phyloP scores from a whole-genome alignment of 1,140 invertebrate genomes.

The Chironomus tepperi region DNA sequence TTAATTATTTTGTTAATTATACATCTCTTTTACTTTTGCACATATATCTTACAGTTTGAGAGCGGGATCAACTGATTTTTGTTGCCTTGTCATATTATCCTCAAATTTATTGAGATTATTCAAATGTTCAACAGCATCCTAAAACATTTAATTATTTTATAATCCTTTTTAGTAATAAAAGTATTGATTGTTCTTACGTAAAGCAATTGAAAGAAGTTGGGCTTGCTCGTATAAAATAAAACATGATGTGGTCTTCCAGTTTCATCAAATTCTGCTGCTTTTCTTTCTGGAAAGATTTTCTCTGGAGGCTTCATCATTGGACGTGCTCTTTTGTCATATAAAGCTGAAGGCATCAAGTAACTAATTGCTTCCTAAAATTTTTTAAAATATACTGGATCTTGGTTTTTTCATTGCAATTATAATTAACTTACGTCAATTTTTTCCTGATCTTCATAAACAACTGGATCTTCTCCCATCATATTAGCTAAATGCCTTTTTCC shows the following conservation, averaged over 20 bases:
- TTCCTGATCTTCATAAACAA: conserved; percentile 69
- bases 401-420: not conserved
- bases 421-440: conserved; percentile 69
- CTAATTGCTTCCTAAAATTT: conserved; percentile 66
- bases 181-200: conserved; percentile 53
- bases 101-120: conserved; percentile 58
- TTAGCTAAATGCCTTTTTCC: conserved; percentile 93
- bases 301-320: conserved; percentile 81
- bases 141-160: conserved; percentile 26
- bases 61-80: conserved; percentile 47
- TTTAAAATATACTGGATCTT: conserved; percentile 21
- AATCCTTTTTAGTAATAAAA: conserved; percentile 11
- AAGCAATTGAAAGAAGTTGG: conserved; percentile 73
- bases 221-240: conserved; percentile 81
- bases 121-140: conserved; percentile 56
- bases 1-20: conserved; percentile 17
- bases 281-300: conserved; percentile 72
- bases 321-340: conserved; percentile 70
- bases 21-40: conserved; percentile 25
- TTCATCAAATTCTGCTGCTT: conserved; percentile 85
- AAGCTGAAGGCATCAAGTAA: conserved; percentile 87
- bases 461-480: conserved; percentile 92
- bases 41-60: conserved; percentile 47
- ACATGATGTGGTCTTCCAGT: conserved; percentile 78
- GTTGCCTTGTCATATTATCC: conserved; percentile 54